Evolutionary conservation across 2,888 invertebrate genomes (phyloP).

Genomic region (Thumatha senex): DNA sequence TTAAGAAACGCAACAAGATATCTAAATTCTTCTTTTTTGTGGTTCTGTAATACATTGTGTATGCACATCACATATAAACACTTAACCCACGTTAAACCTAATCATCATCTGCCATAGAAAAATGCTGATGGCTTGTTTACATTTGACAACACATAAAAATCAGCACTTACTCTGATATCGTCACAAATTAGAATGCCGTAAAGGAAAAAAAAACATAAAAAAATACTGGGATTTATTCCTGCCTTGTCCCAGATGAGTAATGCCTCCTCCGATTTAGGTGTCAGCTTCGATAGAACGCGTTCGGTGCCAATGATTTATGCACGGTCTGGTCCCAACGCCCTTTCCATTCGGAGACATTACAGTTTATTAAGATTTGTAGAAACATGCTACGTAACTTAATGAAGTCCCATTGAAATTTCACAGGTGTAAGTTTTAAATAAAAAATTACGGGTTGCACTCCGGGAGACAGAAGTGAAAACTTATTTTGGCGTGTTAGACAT

Average conservation of each 20-base stretch:
- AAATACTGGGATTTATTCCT: constrained; percentile 48
- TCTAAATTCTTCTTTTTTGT: background rate
- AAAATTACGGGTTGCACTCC: background rate
- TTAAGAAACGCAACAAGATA: no score
- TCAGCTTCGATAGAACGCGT: constrained; percentile 44
- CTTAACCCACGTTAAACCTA: constrained; percentile 25
- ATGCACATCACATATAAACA: constrained; percentile 1
- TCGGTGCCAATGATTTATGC: constrained; percentile 46
- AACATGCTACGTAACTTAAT: constrained; percentile 7
- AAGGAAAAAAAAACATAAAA: constrained; percentile 47
- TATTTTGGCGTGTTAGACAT: no score
- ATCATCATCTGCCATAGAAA: constrained; percentile 24
- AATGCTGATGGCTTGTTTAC: constrained; percentile 31
- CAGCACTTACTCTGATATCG: constrained; percentile 34
- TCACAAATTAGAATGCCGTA: constrained; percentile 44
- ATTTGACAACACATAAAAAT: constrained; percentile 37
- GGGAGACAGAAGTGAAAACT: no score
- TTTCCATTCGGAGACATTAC: constrained; percentile 28
- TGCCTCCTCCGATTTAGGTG: constrained; percentile 57
- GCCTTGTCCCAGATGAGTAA: constrained; percentile 59
- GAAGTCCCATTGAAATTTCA: constrained; percentile 6
- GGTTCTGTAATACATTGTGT: background rate
- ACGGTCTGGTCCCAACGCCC: constrained; percentile 23
- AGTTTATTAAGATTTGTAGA: constrained; percentile 33
- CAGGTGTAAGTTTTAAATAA: constrained; percentile 4